These are phyloP conservation scores for Silurus aristotelis DNA, from an alignment of 2,797 vertebrate genomes.

Conservation along the genomic window DNA sequence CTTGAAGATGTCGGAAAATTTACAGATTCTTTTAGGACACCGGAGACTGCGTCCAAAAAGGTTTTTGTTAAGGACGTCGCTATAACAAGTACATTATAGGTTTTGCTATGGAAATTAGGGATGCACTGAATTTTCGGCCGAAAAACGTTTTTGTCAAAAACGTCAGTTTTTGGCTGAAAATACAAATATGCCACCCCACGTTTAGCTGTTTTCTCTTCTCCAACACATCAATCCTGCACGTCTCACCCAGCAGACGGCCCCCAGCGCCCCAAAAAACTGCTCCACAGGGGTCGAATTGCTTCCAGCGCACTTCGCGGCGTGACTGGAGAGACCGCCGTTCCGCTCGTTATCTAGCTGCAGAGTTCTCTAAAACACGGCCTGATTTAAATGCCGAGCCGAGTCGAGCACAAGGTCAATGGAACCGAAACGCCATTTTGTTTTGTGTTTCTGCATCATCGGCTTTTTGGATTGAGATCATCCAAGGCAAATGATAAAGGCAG, in stretches of 20 bases:
- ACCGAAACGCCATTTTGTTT: conserved; percentile 34
- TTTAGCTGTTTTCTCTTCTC: background rate
- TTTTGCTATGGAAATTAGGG: no score
- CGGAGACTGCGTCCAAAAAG: background rate
- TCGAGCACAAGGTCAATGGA: conserved; percentile 51
- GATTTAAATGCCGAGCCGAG: conserved; percentile 59
- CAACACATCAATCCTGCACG: background rate
- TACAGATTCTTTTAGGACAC: background rate
- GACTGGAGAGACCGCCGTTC: conserved; percentile 40
- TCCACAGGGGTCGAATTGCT: conserved; percentile 41
- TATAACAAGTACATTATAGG: no score
- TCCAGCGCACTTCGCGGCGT: conserved; percentile 52
- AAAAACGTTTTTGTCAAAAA: no score
- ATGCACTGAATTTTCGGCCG: no score
- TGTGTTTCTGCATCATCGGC: conserved; percentile 30
- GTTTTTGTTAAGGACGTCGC: background rate
- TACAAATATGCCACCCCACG: no score
- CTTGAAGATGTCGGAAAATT: background rate
- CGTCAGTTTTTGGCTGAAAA: background rate
- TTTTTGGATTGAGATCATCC: background rate
- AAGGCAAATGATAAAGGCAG: background rate
- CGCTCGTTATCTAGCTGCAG: conserved; percentile 47
- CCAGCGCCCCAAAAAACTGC: background rate
- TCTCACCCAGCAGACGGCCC: background rate
- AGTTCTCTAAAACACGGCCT: conserved; percentile 48